phyloP scores from a whole-genome alignment of 1,140 invertebrate species.

The Hylyphantes graminicola region DNA sequence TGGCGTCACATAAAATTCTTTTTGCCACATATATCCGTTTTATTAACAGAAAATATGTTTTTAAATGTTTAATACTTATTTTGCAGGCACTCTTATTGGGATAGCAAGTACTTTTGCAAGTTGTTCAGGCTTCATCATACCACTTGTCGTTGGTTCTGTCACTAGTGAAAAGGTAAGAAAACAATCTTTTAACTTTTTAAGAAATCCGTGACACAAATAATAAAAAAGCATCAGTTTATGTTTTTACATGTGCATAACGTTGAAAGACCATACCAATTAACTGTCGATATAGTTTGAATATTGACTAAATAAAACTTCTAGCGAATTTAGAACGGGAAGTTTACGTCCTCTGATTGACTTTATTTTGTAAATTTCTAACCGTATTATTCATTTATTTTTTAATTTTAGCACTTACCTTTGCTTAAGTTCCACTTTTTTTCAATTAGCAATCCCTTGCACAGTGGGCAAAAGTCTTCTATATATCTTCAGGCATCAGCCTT shows the following conservation, averaged over 20 bases:
- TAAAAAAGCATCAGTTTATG: slow-evolving; percentile 1
- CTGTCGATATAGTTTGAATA: not conserved
- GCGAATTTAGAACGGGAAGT: too few relatives aligned
- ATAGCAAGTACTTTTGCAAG: slow-evolving; percentile 18
- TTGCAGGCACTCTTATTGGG: slow-evolving; percentile 40
- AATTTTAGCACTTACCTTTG: slow-evolving; percentile 39
- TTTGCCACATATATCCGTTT: too few relatives aligned
- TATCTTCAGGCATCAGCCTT: slow-evolving; percentile 65
- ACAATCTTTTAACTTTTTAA: not conserved
- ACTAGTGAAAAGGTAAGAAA: slow-evolving; percentile 17
- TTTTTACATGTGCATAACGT: not conserved
- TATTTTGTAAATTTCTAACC: too few relatives aligned
- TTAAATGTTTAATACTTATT: not conserved
- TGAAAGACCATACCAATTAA: too few relatives aligned
- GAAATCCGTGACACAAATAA: not conserved
- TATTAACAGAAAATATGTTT: too few relatives aligned
- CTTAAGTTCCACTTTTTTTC: not conserved
- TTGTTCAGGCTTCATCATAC: slow-evolving; percentile 21
- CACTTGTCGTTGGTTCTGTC: slow-evolving; percentile 22
- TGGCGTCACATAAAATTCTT: too few relatives aligned
- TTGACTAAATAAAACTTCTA: not conserved
- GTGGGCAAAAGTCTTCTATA: slow-evolving; percentile 65
- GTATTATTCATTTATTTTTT: not conserved
- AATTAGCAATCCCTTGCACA: slow-evolving; percentile 61
- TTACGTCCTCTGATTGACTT: too few relatives aligned